Conservation (phyloP, 2,797 vertebrate species). For the Falco naumanni region DNA sequence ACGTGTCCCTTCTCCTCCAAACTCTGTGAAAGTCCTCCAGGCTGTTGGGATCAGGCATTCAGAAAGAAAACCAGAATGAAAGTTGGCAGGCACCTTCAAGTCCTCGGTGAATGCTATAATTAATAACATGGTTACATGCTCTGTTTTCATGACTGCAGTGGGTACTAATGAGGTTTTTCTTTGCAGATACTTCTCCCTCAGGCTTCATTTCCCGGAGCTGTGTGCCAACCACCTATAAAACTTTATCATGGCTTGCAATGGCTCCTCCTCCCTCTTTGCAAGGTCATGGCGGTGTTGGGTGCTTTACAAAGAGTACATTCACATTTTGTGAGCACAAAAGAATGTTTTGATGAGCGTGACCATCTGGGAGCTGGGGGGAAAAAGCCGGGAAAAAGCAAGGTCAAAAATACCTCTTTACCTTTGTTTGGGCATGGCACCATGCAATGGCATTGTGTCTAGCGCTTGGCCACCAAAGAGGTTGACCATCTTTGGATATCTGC, state of each 20-base stretch:
- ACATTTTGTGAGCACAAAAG: not conserved
- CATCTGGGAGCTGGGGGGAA: not conserved
- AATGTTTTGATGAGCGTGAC: rapidly evolving
- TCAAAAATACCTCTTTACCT: not conserved
- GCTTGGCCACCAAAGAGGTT: not conserved
- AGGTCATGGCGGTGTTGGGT: not conserved
- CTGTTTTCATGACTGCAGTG: not conserved
- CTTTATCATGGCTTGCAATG: not conserved
- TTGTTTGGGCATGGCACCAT: not conserved
- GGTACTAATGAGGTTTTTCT: not conserved
- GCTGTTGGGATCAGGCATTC: not conserved
- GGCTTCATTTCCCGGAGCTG: not conserved
- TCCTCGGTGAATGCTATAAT: not conserved
- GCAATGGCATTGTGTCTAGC: not conserved
- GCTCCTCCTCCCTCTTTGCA: not conserved
- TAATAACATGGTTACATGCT: not conserved
- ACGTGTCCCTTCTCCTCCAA: not conserved
- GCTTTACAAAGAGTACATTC: not conserved
- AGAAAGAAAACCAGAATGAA: not conserved
- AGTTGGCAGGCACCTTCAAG: not conserved
- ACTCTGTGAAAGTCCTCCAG: not conserved
- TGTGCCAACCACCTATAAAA: not conserved
- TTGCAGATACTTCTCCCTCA: not conserved
- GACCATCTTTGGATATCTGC: not conserved
- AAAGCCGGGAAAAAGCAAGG: not conserved